Conservation (phyloP, 2,888 invertebrate genomes). For the Fissipunctia ypsillon region DNA sequence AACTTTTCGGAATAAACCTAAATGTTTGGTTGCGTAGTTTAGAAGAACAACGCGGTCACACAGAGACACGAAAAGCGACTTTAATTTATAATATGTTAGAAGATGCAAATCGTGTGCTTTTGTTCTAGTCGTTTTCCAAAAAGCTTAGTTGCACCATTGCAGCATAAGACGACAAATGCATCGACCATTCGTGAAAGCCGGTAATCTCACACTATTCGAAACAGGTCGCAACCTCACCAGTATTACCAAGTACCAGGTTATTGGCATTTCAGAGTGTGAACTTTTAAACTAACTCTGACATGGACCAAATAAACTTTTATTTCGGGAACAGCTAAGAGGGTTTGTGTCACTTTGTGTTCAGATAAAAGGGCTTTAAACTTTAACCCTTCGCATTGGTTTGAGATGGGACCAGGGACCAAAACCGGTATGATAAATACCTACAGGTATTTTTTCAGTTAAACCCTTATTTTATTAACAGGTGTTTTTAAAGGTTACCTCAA, state of each 20-base stretch:
- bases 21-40: too few species aligned
- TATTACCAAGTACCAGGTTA: conserved; percentile 6
- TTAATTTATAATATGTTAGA: not conserved
- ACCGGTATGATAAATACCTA: too few species aligned
- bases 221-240: conserved; percentile 9
- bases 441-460: too few species aligned
- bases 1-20: not conserved
- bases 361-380: conserved; percentile 25
- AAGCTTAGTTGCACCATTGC: not conserved
- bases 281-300: conserved; percentile 27
- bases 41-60: not conserved
- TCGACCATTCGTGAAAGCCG: not conserved
- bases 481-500: too few species aligned
- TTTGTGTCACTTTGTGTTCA: conserved; percentile 4
- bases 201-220: conserved; percentile 3
- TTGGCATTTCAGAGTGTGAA: conserved; percentile 36
- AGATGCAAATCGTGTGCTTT: not conserved
- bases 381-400: conserved; percentile 5
- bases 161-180: not conserved
- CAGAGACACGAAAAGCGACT: not conserved
- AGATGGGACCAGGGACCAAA: not conserved
- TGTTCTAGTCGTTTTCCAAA: not conserved
- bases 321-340: conserved; percentile 18
- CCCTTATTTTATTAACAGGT: too few species aligned
- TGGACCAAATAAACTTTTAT: conserved; percentile 30